A percentile compares a stretch with the other conserved stretches of the same genome.
phyloP scores from a whole-genome alignment of 2,888 invertebrate species.

The Aporophyla nigra region DNA sequence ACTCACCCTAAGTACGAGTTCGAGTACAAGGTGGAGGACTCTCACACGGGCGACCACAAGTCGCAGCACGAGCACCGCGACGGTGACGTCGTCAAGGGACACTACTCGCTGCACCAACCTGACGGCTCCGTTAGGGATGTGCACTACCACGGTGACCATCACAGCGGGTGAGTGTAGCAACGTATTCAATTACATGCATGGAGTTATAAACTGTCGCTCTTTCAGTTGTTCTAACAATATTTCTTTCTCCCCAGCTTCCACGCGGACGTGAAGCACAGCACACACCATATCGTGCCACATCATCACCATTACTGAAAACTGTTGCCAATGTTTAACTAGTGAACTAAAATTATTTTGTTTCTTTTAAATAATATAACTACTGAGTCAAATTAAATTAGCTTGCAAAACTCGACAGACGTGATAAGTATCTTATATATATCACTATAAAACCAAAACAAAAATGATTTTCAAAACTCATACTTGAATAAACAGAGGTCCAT shows the following conservation, averaged over 20 bases:
- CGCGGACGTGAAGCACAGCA: conserved; percentile 74
- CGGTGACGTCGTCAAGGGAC: conserved; percentile 83
- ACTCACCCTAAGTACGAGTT: conserved; percentile 89
- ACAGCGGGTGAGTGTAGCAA: conserved; percentile 38
- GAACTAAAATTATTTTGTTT: background rate
- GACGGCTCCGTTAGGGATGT: conserved; percentile 88
- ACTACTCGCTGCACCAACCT: conserved; percentile 83
- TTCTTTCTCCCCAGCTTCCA: conserved; percentile 72
- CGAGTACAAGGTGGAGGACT: conserved; percentile 89
- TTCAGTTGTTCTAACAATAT: background rate
- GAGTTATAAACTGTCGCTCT: no score
- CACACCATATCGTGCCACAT: conserved; percentile 74
- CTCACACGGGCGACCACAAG: conserved; percentile 89
- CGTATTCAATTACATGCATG: background rate
- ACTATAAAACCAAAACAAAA: no score
- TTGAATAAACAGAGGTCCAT: no score
- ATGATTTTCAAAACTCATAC: no score
- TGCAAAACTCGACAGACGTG: no score
- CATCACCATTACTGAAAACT: conserved; percentile 62
- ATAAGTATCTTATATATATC: no score
- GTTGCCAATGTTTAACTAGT: background rate
- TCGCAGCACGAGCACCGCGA: conserved; percentile 87
- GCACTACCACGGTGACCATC: conserved; percentile 83
- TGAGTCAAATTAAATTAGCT: no score
- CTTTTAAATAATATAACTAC: no score